A percentile compares a stretch with the other conserved stretches of the same genome.
Conservation (phyloP, 2,113 vertebrate genomes). For the Glaucidium brasilianum region DNA sequence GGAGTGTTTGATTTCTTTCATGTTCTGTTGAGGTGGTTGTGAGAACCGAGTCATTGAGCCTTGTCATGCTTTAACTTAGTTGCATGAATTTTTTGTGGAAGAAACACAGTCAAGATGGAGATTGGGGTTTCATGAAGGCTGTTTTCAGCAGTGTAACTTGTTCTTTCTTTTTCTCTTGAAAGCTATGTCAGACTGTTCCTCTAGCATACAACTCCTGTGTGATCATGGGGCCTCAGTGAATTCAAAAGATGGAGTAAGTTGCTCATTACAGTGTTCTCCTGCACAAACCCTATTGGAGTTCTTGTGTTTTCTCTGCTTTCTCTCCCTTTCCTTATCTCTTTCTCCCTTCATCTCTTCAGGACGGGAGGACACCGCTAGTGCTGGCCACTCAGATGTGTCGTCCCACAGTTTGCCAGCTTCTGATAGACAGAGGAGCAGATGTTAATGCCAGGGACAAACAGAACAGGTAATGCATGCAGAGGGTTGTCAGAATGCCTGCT, state of each 20-base stretch:
- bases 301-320: too few species aligned
- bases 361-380: slow-evolving; percentile 90
- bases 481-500: background rate
- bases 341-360: slow-evolving; percentile 69
- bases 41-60: background rate
- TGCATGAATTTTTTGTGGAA: background rate
- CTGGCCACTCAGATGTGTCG: slow-evolving; percentile 97
- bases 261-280: background rate
- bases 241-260: slow-evolving; percentile 87
- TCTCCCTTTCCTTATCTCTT: background rate
- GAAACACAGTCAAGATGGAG: rapidly evolving
- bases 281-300: rapidly evolving
- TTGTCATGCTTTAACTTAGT: background rate
- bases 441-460: slow-evolving; percentile 90
- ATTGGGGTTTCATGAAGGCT: background rate
- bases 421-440: slow-evolving; percentile 89
- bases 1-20: rapidly evolving
- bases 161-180: background rate
- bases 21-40: background rate
- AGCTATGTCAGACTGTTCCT: slow-evolving; percentile 94
- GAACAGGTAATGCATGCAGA: slow-evolving; percentile 78
- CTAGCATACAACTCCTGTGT: slow-evolving; percentile 92
- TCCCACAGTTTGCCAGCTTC: slow-evolving; percentile 86
- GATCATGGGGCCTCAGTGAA: slow-evolving; percentile 91
- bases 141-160: background rate